These are phyloP conservation scores for Eupithecia centaureata DNA, from an alignment of 2,888 invertebrate species.

Conservation along the genomic window DNA sequence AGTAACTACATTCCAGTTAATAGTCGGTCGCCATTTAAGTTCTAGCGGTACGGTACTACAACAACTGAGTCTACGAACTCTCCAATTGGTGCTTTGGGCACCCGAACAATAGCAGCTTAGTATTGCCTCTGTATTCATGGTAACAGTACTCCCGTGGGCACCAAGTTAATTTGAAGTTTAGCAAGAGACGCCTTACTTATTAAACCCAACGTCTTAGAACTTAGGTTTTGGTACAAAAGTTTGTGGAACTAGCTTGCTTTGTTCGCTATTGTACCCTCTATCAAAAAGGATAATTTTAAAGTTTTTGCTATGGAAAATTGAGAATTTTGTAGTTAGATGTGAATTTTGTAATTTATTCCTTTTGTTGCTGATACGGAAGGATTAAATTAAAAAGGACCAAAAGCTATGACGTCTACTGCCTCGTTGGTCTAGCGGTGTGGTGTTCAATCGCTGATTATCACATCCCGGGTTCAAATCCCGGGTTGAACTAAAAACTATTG, in stretches of 20 bases:
- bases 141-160: conserved; percentile 60
- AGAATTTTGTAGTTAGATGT: not conserved
- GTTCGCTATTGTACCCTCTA: conserved; percentile 31
- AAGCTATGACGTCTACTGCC: too few species aligned
- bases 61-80: conserved; percentile 30
- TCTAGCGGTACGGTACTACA: conserved; percentile 31
- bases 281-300: conserved; percentile 21
- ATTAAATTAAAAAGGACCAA: too few species aligned
- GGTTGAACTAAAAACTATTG: too few species aligned
- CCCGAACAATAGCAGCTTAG: conserved; percentile 50
- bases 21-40: conserved; percentile 40
- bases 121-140: conserved; percentile 53
- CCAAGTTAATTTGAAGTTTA: conserved; percentile 81
- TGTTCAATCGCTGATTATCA: too few species aligned
- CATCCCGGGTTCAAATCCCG: too few species aligned
- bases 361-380: too few species aligned
- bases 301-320: not conserved
- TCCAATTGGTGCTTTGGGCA: conserved; percentile 46
- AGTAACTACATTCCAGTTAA: conserved; percentile 29
- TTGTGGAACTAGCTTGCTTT: conserved; percentile 44
- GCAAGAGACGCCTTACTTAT: conserved; percentile 71
- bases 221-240: conserved; percentile 73
- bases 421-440: not conserved
- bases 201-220: conserved; percentile 74
- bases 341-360: too few species aligned